phyloP scores from a whole-genome alignment of 2,113 vertebrate species.

The Cettia cetti region DNA sequence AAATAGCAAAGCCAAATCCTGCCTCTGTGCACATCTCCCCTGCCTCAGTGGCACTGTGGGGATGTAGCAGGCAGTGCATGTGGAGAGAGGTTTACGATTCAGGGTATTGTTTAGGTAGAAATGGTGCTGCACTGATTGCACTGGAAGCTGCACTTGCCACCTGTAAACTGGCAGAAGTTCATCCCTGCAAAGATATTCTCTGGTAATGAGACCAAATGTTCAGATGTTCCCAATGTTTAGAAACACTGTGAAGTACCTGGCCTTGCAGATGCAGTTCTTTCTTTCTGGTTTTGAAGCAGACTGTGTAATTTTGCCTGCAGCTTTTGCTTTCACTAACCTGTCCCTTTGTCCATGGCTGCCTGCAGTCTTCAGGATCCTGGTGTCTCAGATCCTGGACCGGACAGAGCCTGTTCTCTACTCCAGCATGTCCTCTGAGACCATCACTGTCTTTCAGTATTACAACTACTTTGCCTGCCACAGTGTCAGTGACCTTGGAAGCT shows the following conservation, averaged over 20 bases:
- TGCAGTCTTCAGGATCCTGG: constrained; percentile 83
- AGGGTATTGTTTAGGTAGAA: not conserved
- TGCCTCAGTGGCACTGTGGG: not conserved
- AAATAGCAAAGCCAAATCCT: not conserved
- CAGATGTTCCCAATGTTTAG: not conserved
- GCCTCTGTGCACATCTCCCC: not conserved
- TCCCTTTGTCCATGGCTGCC: not conserved
- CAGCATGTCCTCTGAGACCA: constrained; percentile 80
- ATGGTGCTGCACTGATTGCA: not conserved
- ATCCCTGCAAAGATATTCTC: not conserved
- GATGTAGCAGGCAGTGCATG: not conserved
- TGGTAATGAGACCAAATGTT: not conserved
- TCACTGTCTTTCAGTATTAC: constrained; percentile 93
- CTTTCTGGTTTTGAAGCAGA: not conserved
- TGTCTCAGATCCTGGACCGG: constrained; percentile 89
- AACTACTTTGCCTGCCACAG: constrained; percentile 81
- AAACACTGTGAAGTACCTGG: not conserved
- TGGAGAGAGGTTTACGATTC: not conserved
- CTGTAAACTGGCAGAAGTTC: not conserved
- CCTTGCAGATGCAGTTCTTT: not conserved
- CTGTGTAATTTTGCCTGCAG: not conserved
- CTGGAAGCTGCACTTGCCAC: not conserved
- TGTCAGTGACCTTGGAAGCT: constrained; percentile 82
- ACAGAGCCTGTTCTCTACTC: constrained; percentile 74
- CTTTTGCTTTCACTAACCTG: not conserved